A percentile compares a stretch with the other conserved stretches of the same genome.
phyloP scores from a whole-genome alignment of 2,113 vertebrate genomes.

The Lamprologus sp. region DNA sequence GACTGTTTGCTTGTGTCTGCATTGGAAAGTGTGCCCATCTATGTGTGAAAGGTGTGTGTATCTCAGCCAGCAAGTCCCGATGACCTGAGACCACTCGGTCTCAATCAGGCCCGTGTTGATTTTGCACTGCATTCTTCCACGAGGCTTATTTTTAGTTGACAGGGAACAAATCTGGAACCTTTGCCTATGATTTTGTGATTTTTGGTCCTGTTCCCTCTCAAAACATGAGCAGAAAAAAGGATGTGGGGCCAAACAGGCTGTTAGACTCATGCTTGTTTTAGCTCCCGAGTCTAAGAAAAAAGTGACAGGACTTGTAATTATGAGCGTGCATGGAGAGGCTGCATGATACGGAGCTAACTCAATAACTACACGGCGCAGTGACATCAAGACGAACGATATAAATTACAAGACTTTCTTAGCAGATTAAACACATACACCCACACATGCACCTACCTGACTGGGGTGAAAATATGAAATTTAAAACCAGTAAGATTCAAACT shows the following conservation, averaged over 20 bases:
- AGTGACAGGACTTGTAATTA: slow-evolving; percentile 64
- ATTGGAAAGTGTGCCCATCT: background rate
- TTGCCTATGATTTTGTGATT: slow-evolving; percentile 61
- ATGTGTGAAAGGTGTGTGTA: slow-evolving; percentile 1
- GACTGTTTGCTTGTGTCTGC: background rate
- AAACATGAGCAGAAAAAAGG: slow-evolving; percentile 58
- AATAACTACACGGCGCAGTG: slow-evolving; percentile 24
- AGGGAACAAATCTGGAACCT: slow-evolving; percentile 56
- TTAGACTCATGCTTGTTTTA: slow-evolving; percentile 70
- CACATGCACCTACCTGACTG: background rate
- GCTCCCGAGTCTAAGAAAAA: slow-evolving; percentile 62
- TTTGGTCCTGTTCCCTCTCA: slow-evolving; percentile 60
- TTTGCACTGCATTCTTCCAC: slow-evolving; percentile 42
- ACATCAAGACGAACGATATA: background rate
- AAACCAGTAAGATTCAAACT: background rate
- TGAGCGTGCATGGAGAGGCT: slow-evolving; percentile 39
- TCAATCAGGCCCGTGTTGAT: slow-evolving; percentile 45
- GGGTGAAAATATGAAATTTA: background rate
- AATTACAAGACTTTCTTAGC: background rate
- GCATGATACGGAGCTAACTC: slow-evolving; percentile 41
- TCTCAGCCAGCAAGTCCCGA: background rate
- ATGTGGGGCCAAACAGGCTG: slow-evolving; percentile 57
- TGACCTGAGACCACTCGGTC: slow-evolving; percentile 37
- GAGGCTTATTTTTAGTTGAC: slow-evolving; percentile 60
- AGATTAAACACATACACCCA: background rate